Base-by-base conservation (phyloP, 2,888 invertebrate species). In the Troilus luridus region DNA sequence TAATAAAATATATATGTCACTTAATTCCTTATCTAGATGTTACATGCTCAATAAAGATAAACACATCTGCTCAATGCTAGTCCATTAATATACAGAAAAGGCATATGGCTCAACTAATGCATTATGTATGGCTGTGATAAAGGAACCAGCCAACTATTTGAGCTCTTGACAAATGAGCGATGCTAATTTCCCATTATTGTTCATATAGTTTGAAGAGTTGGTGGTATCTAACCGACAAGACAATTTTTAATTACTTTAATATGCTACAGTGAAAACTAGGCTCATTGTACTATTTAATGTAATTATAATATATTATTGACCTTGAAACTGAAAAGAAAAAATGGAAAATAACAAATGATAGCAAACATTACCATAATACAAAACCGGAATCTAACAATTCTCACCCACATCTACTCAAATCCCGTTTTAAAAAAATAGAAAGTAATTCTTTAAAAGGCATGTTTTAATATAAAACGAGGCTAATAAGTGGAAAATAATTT, bases 11-110 rank as follows among this genome's bases (percentile, higher is more conserved):
- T 5, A 41, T 41, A 41, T 67, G 6, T 24, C 3, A 67, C 72
- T 77, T 77, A 41, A 17, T 41, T 77, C 41, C 41, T 41, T n/a
- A 17, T 14, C 11, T 6, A n/a, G 2, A 27, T 41, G 27, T 6
- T 41, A 41, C 17, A 77, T 77, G 41, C 6, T 41, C 27, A 41
- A 27, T 77, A 77, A 41, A 77, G 72, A 77, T 77, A 77, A 77
- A 77, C 27, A 77, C 72, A 77, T 77, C 72, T 77, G 72, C 72
- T 41, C 17, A 67, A 27, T 77, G 41, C 17, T 9, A 10, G 72
- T 17, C 72, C 27, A 77, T 77, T 77, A 77, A 77, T 77, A 77
- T 77, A 41, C 72, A 77, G 72, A 77, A 77, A 77, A 41, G 41
- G 72, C 72, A 77, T 77, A 77, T 77, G 72, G 9, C 41, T 77